A percentile compares a stretch with the other conserved stretches of the same genome.
These are phyloP conservation scores for Carassius auratus DNA, from an alignment of 2,113 vertebrate species.

Conservation along the genomic window DNA sequence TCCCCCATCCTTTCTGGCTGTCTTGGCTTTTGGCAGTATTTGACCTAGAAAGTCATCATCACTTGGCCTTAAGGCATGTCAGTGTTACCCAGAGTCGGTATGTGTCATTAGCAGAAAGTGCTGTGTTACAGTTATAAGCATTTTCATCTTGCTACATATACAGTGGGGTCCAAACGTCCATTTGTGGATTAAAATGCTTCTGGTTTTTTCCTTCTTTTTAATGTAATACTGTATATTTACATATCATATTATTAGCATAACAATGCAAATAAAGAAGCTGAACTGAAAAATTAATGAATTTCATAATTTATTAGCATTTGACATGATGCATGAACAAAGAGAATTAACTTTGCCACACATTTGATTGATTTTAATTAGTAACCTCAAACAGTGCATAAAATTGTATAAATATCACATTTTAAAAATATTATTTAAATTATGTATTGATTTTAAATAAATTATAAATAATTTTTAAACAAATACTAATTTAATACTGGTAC, in stretches of 20 bases:
- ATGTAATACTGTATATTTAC: not conserved
- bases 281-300: not conserved
- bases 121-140: too few relatives aligned
- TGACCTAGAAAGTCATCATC: constrained; percentile 78
- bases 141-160: not conserved
- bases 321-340: not conserved
- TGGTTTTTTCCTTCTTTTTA: not conserved
- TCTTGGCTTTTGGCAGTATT: constrained; percentile 72
- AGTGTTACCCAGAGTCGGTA: constrained; percentile 53
- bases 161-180: not conserved
- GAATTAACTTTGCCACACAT: not conserved
- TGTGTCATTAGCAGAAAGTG: constrained; percentile 6
- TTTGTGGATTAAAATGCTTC: not conserved
- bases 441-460: too few relatives aligned
- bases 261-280: not conserved
- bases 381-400: too few relatives aligned
- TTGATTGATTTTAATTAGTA: too few relatives aligned
- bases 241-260: not conserved
- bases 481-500: too few relatives aligned
- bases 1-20: constrained; percentile 45
- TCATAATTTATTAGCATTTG: not conserved
- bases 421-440: too few relatives aligned
- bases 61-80: constrained; percentile 64
- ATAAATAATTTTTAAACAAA: too few relatives aligned
- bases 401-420: too few relatives aligned